Conservation (phyloP, 2,888 invertebrate genomes). For the Resseliella maxima region DNA sequence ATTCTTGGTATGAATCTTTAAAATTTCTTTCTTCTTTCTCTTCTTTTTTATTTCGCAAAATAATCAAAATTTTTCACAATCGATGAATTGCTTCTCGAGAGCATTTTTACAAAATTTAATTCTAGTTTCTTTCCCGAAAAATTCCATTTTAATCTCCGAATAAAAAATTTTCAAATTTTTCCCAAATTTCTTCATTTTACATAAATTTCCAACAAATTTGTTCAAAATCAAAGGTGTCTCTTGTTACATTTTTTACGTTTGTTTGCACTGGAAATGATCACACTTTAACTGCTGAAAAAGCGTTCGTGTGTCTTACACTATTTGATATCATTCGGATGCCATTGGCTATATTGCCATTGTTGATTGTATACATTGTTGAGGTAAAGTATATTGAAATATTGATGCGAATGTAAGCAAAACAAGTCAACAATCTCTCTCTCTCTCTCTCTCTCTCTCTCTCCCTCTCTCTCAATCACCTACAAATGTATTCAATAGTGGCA, state of each 20-base stretch:
- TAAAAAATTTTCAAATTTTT: slow-evolving; percentile 59
- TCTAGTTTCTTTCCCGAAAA: not conserved
- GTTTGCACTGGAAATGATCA: slow-evolving; percentile 76
- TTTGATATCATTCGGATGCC: slow-evolving; percentile 91
- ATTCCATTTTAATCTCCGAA: too few relatives aligned
- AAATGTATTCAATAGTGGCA: not conserved
- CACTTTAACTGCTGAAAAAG: slow-evolving; percentile 81
- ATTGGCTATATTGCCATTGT: slow-evolving; percentile 81
- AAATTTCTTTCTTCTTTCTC: not conserved
- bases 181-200: too few relatives aligned
- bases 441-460: not conserved
- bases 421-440: not conserved
- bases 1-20: too few relatives aligned
- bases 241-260: slow-evolving; percentile 86
- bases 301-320: slow-evolving; percentile 87
- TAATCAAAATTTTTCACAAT: not conserved
- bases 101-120: not conserved
- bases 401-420: not conserved
- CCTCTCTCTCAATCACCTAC: too few relatives aligned
- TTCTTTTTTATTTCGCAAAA: slow-evolving; percentile 3
- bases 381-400: slow-evolving; percentile 36
- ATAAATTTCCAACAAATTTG: slow-evolving; percentile 59
- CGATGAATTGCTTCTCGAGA: not conserved
- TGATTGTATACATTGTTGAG: slow-evolving; percentile 67
- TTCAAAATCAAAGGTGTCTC: too few relatives aligned